Base-by-base conservation (phyloP, 2,113 vertebrate species). In the Phaethon lepturus region DNA sequence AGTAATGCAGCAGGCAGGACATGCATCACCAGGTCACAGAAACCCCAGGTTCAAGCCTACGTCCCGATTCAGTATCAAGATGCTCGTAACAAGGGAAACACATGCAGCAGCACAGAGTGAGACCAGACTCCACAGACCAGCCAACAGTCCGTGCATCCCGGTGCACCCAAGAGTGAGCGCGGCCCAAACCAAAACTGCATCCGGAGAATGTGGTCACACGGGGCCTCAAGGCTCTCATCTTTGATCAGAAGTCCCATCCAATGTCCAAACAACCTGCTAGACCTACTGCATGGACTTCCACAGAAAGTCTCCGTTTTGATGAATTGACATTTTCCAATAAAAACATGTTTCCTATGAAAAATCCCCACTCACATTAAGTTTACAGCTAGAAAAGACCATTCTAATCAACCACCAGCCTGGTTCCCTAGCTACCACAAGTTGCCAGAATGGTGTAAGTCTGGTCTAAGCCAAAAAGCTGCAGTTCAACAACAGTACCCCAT, bases 241-340 rank as follows among this genome's bases (percentile, higher is more conserved):
- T 84, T 44, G 19, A 63, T 59, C 33, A 73, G 25, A 92, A 74
- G 40, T 23, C 47, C n/a, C 35, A 77, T 35, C 7, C 52, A n/a
- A 14, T 2, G 5, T 33, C 11, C 2, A 1, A 90, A 50, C n/a
- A 90, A 33, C 6, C 3, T 0, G 0, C n/a, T 2, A 55, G 25
- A 80, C 15, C 22, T 5, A 33, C 1, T 12, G 19, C 18, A 8
- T 22, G 24, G 52, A 15, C 20, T 88, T 79, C 80, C 17, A 55
- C 2, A 76, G 58, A 79, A 72, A 83, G 6, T 14, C 17, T 58
- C n/a, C 0, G 0, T 33, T 35, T 31, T 86, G 62, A 60, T 42
- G 17, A 83, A 59, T 1, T 0, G 0, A 29, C 3, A 10, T 44
- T 59, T 94, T 89, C 38, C 40, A 53, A 13, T 7, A 84, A 69